Evolutionary conservation across 2,113 vertebrate genomes (phyloP).

Genomic region (Xyrauchen texanus): DNA sequence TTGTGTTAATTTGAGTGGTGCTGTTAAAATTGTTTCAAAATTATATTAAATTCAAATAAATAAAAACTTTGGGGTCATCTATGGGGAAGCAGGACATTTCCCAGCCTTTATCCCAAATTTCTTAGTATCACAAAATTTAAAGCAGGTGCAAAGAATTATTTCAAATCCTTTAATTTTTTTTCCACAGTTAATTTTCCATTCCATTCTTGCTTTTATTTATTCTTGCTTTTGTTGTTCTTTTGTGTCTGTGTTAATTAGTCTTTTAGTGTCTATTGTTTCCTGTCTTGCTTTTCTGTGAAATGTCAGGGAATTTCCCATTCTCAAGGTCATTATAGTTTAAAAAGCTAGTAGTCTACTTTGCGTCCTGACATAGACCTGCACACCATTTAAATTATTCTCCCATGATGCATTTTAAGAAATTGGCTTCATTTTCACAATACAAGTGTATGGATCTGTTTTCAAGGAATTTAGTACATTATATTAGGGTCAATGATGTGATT

Average conservation of each 20-base stretch:
- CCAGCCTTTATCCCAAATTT: not conserved
- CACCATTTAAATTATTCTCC: constrained; percentile 20
- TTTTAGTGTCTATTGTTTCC: constrained; percentile 2
- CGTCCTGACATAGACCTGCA: not conserved
- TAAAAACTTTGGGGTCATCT: constrained; percentile 33
- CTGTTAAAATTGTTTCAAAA: too few species aligned
- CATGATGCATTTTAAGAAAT: constrained; percentile 2
- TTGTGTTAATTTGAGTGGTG: too few species aligned
- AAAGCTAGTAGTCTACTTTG: constrained; percentile 15
- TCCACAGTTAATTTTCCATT: constrained; percentile 24
- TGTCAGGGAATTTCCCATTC: constrained; percentile 7
- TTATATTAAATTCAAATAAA: not conserved
- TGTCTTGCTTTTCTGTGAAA: constrained; percentile 11
- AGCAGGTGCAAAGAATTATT: not conserved
- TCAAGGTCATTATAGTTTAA: not conserved
- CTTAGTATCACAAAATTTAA: constrained; percentile 4
- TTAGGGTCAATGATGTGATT: too few species aligned
- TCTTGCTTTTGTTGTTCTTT: constrained; percentile 48
- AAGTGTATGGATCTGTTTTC: not conserved
- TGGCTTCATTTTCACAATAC: constrained; percentile 31
- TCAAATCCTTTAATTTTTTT: constrained; percentile 12
- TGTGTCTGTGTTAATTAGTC: constrained; percentile 27
- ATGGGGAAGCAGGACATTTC: constrained; percentile 14
- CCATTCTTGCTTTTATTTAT: not conserved
- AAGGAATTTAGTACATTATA: too few species aligned